phyloP scores from a whole-genome alignment of 2,888 invertebrate species.

The Cryptocephalus primarius region DNA sequence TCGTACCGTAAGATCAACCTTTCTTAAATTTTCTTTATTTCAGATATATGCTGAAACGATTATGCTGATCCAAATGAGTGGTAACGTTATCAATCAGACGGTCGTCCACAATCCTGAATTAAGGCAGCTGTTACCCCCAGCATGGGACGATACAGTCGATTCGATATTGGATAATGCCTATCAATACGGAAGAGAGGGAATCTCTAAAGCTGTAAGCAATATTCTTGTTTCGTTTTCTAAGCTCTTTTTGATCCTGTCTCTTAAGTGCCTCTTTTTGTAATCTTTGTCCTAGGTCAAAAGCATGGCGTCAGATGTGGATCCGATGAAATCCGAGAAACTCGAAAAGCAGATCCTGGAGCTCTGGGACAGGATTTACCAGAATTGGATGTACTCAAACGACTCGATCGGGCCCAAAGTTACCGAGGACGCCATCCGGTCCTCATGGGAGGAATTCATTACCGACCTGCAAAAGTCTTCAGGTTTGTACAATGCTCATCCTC shows the following conservation, averaged over 20 bases:
- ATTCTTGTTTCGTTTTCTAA: no score
- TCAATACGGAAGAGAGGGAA: conserved; percentile 82
- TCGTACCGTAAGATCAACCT: no score
- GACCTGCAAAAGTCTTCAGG: conserved; percentile 67
- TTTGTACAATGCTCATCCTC: conserved; percentile 27
- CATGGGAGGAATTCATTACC: conserved; percentile 60
- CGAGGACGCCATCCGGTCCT: conserved; percentile 56
- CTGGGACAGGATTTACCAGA: conserved; percentile 89
- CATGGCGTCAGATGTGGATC: conserved; percentile 69
- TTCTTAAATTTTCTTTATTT: conserved; percentile 10
- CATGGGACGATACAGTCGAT: conserved; percentile 76
- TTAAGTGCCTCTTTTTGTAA: not conserved
- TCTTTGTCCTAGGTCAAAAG: conserved; percentile 52
- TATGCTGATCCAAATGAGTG: conserved; percentile 79
- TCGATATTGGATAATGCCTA: conserved; percentile 89
- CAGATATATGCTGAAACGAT: conserved; percentile 92
- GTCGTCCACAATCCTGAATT: conserved; percentile 82
- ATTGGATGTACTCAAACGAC: conserved; percentile 70
- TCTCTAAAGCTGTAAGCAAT: conserved; percentile 63
- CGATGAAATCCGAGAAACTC: conserved; percentile 66
- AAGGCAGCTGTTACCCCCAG: conserved; percentile 71
- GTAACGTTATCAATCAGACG: conserved; percentile 80
- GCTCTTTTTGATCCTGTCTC: not conserved
- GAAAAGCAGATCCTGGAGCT: conserved; percentile 84
- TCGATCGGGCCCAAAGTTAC: conserved; percentile 63